These are phyloP conservation scores for Pogonognathellus flavescens DNA, from an alignment of 1,140 invertebrate species.

Conservation along the genomic window DNA sequence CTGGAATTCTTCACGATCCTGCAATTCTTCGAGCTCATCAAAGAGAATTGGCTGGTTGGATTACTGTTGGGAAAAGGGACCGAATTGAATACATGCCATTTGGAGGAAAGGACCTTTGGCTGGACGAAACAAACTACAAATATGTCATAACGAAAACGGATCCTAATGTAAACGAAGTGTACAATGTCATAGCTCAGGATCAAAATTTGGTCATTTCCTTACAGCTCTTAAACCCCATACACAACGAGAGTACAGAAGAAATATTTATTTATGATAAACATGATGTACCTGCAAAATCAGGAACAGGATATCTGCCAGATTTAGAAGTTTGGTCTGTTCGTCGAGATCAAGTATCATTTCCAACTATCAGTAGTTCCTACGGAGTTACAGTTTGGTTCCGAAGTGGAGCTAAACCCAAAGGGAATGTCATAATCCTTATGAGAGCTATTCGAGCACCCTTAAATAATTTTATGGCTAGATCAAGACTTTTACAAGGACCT, in stretches of 20 bases:
- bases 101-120: slow-evolving; percentile 73
- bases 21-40: slow-evolving; percentile 83
- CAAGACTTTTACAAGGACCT: slow-evolving; percentile 82
- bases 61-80: slow-evolving; percentile 71
- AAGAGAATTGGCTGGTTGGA: slow-evolving; percentile 93
- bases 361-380: slow-evolving; percentile 86
- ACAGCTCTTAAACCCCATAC: slow-evolving; percentile 88
- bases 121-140: slow-evolving; percentile 81
- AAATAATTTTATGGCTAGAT: slow-evolving; percentile 67
- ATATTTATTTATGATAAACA: slow-evolving; percentile 80
- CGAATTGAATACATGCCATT: slow-evolving; percentile 70
- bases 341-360: slow-evolving; percentile 87
- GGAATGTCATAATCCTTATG: slow-evolving; percentile 85
- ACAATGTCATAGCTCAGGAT: slow-evolving; percentile 64
- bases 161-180: slow-evolving; percentile 61
- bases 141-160: slow-evolving; percentile 78
- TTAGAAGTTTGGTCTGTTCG: slow-evolving; percentile 82
- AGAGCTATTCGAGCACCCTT: slow-evolving; percentile 75
- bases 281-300: slow-evolving; percentile 73
- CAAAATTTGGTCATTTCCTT: slow-evolving; percentile 71
- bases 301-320: slow-evolving; percentile 70
- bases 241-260: slow-evolving; percentile 86
- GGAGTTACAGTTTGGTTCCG: slow-evolving; percentile 85
- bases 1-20: slow-evolving; percentile 94
- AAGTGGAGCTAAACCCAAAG: slow-evolving; percentile 83